These are phyloP conservation scores for Orthonychiurus folsomi DNA, from an alignment of 2,888 invertebrate species.

Conservation along the genomic window DNA sequence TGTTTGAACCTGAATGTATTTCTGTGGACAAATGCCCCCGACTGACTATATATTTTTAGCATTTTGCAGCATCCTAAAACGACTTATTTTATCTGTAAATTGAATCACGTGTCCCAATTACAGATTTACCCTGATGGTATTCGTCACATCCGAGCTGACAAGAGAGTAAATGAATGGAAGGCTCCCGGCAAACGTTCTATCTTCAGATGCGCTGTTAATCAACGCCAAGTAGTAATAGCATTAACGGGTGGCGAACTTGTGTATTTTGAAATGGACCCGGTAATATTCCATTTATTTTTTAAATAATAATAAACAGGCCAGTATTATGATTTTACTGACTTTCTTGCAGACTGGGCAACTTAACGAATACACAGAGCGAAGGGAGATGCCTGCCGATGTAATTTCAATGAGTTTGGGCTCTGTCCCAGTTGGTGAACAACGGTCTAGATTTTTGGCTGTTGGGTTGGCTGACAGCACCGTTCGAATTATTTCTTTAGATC, in stretches of 20 bases:
- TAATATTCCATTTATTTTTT: slow-evolving; percentile 58
- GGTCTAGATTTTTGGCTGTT: slow-evolving; percentile 91
- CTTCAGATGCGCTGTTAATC: slow-evolving; percentile 95
- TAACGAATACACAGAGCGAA: slow-evolving; percentile 95
- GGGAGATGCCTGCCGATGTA: slow-evolving; percentile 92
- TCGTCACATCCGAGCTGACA: slow-evolving; percentile 93
- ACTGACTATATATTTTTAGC: slow-evolving; percentile 14
- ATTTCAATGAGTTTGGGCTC: slow-evolving; percentile 97
- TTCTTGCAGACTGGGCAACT: slow-evolving; percentile 80
- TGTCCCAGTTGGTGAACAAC: slow-evolving; percentile 87
- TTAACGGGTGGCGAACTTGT: slow-evolving; percentile 94
- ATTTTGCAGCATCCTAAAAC: background rate
- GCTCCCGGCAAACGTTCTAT: slow-evolving; percentile 95
- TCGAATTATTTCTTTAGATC: slow-evolving; percentile 92
- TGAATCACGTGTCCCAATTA: slow-evolving; percentile 25
- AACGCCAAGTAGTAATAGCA: slow-evolving; percentile 95
- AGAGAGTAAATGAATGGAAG: slow-evolving; percentile 98
- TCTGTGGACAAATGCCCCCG: slow-evolving; percentile 26
- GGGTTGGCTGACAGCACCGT: slow-evolving; percentile 95
- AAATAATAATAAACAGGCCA: slow-evolving; percentile 1
- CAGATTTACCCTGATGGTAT: slow-evolving; percentile 96
- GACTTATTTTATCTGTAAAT: background rate
- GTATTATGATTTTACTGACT: slow-evolving; percentile 19
- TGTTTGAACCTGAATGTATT: slow-evolving; percentile 12
- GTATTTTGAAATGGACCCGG: slow-evolving; percentile 99